Base-by-base conservation (phyloP, 1,140 invertebrate species). In the Drosophila sechellia region DNA sequence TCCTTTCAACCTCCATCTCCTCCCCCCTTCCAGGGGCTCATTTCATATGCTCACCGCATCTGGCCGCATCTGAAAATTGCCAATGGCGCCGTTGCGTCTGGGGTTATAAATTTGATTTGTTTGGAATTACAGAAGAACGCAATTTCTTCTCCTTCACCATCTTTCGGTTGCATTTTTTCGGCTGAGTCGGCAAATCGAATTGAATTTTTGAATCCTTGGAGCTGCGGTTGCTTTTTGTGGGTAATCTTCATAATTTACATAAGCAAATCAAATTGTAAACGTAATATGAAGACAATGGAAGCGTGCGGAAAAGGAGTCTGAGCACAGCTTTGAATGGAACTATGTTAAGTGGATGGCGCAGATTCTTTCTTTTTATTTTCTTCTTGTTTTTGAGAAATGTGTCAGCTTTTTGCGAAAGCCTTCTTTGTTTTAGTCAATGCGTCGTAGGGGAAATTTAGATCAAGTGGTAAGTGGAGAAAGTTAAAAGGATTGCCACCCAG, bases 21-120 rank as follows among this genome's bases (percentile, higher is more conserved):
- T 17, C 17, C 40, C 66, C 66, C 15, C 54, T 34, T 25, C 52
- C 12, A 27, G 37, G 52, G 39, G 48, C 83, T 87, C 84, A 87
- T 86, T 87, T 86, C 79, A 86, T 86, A 86, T 86, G 83, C 83
- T 86, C 79, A 76, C 61, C 83, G 83, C 83, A 86, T 86, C 83
- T 86, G 83, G 75, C 71, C 84, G 79, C 84, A 87, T 85, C 83
- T 68, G 71, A 86, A 87, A 76, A 87, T 86, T 86, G 83, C 79
- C 83, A 87, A 77, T 87, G 79, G 83, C 81, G 81, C 79, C 81
- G 59, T 64, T 86, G 79, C 84, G 83, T 86, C 83, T 86, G 79
- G 84, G 65, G 84, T 71, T 89, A 87, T 84, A 87, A 87, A 87
- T 89, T 87, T 84, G 84, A 87, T 87, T 87, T 87, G 84, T 87